Conservation (phyloP, 2,797 vertebrate species). For the Tokudaia tokunoshimensis region DNA sequence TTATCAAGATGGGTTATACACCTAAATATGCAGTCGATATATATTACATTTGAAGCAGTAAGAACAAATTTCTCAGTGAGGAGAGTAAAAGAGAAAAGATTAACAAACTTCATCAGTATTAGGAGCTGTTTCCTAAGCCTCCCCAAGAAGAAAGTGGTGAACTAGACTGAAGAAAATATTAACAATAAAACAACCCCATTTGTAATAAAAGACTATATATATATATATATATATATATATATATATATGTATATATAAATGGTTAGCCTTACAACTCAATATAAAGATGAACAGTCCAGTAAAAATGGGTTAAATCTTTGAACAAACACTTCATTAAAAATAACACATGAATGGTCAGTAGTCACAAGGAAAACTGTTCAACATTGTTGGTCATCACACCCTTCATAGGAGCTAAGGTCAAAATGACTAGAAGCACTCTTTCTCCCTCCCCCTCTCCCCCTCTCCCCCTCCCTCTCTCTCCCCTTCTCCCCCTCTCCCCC, state of each 20-base stretch:
- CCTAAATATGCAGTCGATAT: not conserved
- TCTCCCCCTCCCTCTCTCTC: too few relatives aligned
- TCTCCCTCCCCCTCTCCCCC: too few relatives aligned
- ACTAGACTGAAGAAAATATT: not conserved
- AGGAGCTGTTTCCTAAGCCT: not conserved
- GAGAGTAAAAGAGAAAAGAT: not conserved
- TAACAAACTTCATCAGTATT: not conserved
- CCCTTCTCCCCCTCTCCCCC: too few relatives aligned
- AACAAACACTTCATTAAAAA: not conserved
- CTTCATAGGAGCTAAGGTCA: not conserved
- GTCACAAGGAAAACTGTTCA: not conserved
- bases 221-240: not conserved
- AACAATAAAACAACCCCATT: not conserved
- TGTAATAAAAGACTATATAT: not conserved
- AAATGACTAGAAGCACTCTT: not conserved
- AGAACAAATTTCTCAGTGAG: not conserved
- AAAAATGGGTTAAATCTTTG: constrained; percentile 6
- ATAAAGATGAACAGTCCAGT: not conserved
- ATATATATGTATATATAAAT: not conserved
- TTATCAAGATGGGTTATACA: not conserved
- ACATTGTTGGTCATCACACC: not conserved
- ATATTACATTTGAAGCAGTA: not conserved
- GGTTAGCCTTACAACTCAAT: not conserved
- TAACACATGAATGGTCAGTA: not conserved
- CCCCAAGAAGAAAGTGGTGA: not conserved